phyloP scores from a whole-genome alignment of 2,113 vertebrate species.

The Saccopteryx bilineata region DNA sequence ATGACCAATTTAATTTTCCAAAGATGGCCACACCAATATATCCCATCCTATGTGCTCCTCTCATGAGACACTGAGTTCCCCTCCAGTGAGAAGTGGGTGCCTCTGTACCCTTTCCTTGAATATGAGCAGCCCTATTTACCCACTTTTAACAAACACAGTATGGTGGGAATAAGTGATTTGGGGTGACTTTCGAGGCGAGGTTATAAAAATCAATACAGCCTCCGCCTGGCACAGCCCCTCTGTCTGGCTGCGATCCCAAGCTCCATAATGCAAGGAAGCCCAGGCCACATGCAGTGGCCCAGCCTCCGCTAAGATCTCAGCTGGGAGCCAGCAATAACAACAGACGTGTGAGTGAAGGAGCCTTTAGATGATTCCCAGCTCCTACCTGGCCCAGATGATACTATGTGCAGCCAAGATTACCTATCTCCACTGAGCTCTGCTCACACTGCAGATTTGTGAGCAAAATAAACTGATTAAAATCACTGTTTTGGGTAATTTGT shows the following conservation, averaged over 20 bases:
- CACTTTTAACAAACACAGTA: not conserved
- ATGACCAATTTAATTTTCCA: not conserved
- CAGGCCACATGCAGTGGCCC: not conserved
- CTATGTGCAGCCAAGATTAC: not conserved
- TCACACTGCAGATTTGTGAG: not conserved
- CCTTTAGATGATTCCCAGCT: not conserved
- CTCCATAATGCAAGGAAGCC: not conserved
- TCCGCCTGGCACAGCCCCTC: not conserved
- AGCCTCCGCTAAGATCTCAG: not conserved
- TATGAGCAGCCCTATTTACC: not conserved
- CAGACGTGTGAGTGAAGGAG: not conserved
- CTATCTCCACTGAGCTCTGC: not conserved
- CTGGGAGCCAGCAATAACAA: not conserved
- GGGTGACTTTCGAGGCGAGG: not conserved
- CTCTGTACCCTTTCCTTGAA: not conserved
- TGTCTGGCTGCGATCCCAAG: not conserved
- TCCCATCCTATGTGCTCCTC: not conserved
- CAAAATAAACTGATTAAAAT: constrained; percentile 1
- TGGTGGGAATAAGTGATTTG: not conserved
- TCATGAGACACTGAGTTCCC: not conserved
- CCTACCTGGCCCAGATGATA: not conserved
- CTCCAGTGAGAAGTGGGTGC: not conserved
- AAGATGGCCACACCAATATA: not conserved
- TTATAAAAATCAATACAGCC: not conserved
- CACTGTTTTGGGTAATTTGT: not conserved